phyloP scores from a whole-genome alignment of 1,140 invertebrate species.

The Octopus sinensis region DNA sequence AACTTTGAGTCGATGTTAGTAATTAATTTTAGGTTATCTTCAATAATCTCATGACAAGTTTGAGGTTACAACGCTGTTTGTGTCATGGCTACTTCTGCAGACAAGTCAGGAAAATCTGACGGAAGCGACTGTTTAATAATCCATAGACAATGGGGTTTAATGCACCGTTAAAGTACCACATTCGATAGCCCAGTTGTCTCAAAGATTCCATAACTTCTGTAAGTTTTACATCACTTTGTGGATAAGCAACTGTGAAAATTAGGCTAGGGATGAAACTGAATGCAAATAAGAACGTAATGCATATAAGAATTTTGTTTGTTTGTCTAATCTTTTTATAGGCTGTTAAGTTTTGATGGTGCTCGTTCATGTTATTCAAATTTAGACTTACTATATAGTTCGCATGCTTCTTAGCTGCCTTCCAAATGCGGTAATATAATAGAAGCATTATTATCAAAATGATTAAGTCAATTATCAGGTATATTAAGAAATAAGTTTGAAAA shows the following conservation, averaged over 20 bases:
- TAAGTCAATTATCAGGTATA: not conserved
- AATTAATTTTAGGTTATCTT: too few relatives aligned
- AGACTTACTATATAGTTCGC: not conserved
- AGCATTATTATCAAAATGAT: not conserved
- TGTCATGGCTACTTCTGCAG: too few relatives aligned
- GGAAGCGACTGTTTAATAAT: not conserved
- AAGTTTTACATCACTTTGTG: not conserved
- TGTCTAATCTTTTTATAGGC: not conserved
- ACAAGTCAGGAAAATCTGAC: not conserved
- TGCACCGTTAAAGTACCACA: not conserved
- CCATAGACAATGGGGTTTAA: conserved; percentile 2
- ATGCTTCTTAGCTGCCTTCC: not conserved
- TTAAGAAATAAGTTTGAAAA: not conserved
- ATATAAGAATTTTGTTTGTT: not conserved
- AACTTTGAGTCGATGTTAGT: too few relatives aligned
- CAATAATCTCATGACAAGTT: too few relatives aligned
- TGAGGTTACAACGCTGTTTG: too few relatives aligned
- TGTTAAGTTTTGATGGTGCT: not conserved
- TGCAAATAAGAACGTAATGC: not conserved
- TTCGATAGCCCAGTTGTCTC: not conserved
- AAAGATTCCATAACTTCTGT: not conserved
- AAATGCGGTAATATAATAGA: not conserved
- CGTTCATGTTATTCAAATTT: not conserved
- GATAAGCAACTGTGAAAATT: not conserved
- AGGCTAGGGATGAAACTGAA: not conserved